Percentiles rank a stretch among this genome's conserved stretches.
phyloP scores from a whole-genome alignment of 2,888 invertebrate genomes.

The Xanthostigma xanthostigma region DNA sequence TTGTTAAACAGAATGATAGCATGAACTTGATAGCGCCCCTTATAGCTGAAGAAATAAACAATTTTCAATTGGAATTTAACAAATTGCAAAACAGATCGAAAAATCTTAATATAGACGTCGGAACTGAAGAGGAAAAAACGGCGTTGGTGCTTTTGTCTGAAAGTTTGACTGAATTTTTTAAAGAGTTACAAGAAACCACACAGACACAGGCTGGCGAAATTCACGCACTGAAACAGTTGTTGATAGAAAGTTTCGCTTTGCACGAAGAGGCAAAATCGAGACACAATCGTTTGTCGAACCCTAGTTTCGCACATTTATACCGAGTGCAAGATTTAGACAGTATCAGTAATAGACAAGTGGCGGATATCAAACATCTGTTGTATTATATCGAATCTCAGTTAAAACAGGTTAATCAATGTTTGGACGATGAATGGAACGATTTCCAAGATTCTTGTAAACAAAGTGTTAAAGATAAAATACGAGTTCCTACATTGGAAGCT shows the following conservation, averaged over 20 bases:
- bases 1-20: slow-evolving; percentile 17
- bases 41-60: slow-evolving; percentile 45
- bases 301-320: slow-evolving; percentile 20
- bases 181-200: slow-evolving; percentile 45
- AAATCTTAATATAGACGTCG: slow-evolving; percentile 37
- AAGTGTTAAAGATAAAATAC: slow-evolving; percentile 33
- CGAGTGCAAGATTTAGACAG: slow-evolving; percentile 42
- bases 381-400: slow-evolving; percentile 64
- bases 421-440: slow-evolving; percentile 66
- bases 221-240: slow-evolving; percentile 33
- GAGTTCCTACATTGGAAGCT: slow-evolving; percentile 56
- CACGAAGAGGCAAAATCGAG: slow-evolving; percentile 37
- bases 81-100: slow-evolving; percentile 39
- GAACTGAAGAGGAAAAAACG: slow-evolving; percentile 39
- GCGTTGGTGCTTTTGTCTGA: slow-evolving; percentile 34
- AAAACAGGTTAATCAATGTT: slow-evolving; percentile 49
- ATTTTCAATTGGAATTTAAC: slow-evolving; percentile 49
- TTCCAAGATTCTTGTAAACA: slow-evolving; percentile 36
- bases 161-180: slow-evolving; percentile 40
- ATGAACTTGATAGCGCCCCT: slow-evolving; percentile 36
- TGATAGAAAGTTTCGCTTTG: slow-evolving; percentile 40
- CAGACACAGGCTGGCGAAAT: slow-evolving; percentile 44
- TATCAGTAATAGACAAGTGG: slow-evolving; percentile 47
- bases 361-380: slow-evolving; percentile 50
- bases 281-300: slow-evolving; percentile 16